These are phyloP conservation scores for Cheilosia vulpina DNA, from an alignment of 2,888 invertebrate species.

Conservation along the genomic window DNA sequence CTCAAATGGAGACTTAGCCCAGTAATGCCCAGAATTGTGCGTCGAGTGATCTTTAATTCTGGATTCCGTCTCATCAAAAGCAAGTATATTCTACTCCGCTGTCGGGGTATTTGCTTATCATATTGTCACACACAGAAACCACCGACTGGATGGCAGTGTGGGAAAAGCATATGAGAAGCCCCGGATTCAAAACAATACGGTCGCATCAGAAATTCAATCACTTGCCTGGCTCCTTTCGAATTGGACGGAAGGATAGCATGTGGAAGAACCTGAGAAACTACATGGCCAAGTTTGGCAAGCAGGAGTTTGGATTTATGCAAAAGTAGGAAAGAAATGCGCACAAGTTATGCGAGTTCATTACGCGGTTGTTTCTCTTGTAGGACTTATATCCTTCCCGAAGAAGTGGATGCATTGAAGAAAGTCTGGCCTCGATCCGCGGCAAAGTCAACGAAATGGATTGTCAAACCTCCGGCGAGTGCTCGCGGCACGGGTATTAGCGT, in stretches of 20 bases:
- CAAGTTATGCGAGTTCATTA: background rate
- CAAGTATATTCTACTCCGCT: conserved; percentile 81
- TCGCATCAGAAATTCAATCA: conserved; percentile 99
- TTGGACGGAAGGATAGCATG: conserved; percentile 97
- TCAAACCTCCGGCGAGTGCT: conserved; percentile 99
- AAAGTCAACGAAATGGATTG: conserved; percentile 94
- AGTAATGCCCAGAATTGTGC: conserved; percentile 96
- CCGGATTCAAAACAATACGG: conserved; percentile 92
- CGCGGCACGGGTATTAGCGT: conserved; percentile 98
- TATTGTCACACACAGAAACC: conserved; percentile 86
- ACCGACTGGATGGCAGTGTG: conserved; percentile 97
- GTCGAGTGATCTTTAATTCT: conserved; percentile 92
- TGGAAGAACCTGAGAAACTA: conserved; percentile 92
- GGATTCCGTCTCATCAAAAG: conserved; percentile 94
- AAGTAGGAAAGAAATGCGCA: conserved; percentile 79
- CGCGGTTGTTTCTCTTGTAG: conserved; percentile 80
- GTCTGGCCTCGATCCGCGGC: conserved; percentile 93
- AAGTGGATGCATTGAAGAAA: conserved; percentile 91
- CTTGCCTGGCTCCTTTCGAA: conserved; percentile 98
- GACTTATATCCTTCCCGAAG: conserved; percentile 96
- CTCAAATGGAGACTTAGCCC: conserved; percentile 98
- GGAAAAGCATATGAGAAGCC: conserved; percentile 99
- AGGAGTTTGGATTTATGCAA: conserved; percentile 96
- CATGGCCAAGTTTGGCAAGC: conserved; percentile 84
- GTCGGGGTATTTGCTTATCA: background rate